Evolutionary conservation across 2,888 invertebrate genomes (phyloP).

Genomic region (Cerceris rybyensis): DNA sequence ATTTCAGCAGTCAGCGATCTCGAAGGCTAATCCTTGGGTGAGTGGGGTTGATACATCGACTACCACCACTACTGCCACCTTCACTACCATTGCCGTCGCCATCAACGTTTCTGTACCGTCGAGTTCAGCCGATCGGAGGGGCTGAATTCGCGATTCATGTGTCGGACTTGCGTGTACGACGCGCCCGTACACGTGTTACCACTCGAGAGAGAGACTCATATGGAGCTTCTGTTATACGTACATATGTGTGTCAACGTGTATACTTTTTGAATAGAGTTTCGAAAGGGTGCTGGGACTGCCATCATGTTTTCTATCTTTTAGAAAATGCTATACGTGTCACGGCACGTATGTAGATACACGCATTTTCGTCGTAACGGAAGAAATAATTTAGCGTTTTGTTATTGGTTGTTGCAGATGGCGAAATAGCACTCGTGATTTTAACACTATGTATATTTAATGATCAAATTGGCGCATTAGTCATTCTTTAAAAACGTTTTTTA

Average conservation of each 20-base stretch:
- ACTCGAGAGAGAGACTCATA: constrained; percentile 53
- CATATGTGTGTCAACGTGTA: background rate
- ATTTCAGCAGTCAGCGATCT: constrained; percentile 81
- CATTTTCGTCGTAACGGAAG: background rate
- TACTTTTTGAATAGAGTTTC: background rate
- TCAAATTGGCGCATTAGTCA: no score
- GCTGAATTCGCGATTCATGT: constrained; percentile 53
- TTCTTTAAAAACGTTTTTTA: no score
- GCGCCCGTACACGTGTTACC: constrained; percentile 60
- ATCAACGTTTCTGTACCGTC: constrained; percentile 44
- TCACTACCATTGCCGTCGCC: constrained; percentile 39
- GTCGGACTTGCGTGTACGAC: constrained; percentile 50
- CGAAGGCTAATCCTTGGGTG: constrained; percentile 79
- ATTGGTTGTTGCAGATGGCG: no score
- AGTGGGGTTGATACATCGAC: constrained; percentile 78
- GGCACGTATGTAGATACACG: background rate
- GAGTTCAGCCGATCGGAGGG: constrained; percentile 50
- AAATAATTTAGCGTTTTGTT: background rate
- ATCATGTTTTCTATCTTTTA: background rate
- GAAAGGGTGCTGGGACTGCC: constrained; percentile 22
- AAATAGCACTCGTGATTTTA: no score
- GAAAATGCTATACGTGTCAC: constrained; percentile 10
- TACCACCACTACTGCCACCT: constrained; percentile 44
- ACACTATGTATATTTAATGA: no score
- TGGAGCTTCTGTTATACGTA: constrained; percentile 10